Evolutionary conservation across 37 sponge, comb jelly and placozoan species (phyloP).

Genomic region (Haliclona indistincta): DNA sequence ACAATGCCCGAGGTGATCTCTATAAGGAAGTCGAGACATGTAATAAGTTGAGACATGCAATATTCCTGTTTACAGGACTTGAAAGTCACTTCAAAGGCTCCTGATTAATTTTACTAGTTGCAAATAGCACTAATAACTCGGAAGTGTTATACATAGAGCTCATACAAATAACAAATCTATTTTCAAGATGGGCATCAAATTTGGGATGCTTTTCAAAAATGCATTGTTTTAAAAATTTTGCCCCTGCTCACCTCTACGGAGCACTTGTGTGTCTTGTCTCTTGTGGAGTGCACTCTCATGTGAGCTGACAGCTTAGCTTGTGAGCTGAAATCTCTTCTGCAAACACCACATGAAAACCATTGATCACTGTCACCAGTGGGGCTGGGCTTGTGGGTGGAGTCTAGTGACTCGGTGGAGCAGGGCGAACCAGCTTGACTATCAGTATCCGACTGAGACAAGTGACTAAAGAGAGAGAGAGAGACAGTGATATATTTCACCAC

Average conservation of each 20-base stretch:
- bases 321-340: slow-evolving; percentile 34
- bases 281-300: slow-evolving; percentile 18
- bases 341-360: slow-evolving; percentile 30
- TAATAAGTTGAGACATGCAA: too few species aligned
- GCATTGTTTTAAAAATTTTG: neutral
- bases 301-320: slow-evolving; percentile 52
- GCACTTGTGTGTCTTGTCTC: slow-evolving; percentile 49
- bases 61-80: too few species aligned
- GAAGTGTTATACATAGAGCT: neutral
- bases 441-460: too few species aligned
- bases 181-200: too few species aligned
- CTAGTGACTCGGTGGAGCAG: slow-evolving; percentile 21
- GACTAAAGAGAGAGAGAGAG: too few species aligned
- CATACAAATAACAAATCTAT: too few species aligned
- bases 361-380: neutral
- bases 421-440: slow-evolving; percentile 26
- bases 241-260: slow-evolving; percentile 27
- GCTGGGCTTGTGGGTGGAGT: slow-evolving; percentile 7
- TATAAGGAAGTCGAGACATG: too few species aligned
- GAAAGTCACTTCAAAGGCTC: too few species aligned
- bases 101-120: too few species aligned
- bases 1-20: neutral
- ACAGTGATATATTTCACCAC: neutral
- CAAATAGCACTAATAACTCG: too few species aligned
- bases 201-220: too few species aligned